Base-by-base conservation (phyloP, 30 jellyfish, hydroid and myxozoan genomes). In the Sanderia malayensis region DNA sequence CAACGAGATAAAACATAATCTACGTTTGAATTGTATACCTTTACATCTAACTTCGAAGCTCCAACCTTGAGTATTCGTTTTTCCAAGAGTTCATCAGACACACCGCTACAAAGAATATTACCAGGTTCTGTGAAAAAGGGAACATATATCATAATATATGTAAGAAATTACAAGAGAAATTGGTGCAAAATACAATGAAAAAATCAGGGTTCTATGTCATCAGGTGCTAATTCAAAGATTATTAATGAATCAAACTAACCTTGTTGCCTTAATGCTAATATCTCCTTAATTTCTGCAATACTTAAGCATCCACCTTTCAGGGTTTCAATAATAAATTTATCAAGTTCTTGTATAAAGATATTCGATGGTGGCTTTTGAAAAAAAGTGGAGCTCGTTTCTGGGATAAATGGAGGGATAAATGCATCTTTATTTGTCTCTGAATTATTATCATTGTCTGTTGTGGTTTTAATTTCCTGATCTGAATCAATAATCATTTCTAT, bases 281-380 rank as follows among this genome's bases (percentile, higher is more conserved):
- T 37, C 34, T 89, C 95, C 72, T 89, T 81, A 52, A 89, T 29
- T 59, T 89, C 97, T 1, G 81, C 87, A 44, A 89, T 66, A 62
- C 95, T 73, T 69, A 89, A 58, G 26, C 93, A 76, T 1, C 95
- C 88, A 24, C 88, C 79, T 41, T 74, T 79, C 27, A 89, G 67
- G 2, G 97, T 70, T 10, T 81, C 73, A 55, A 53, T 69, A 37
- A 91, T 58, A 75, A 89, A 89, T 46, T 71, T 89, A 44, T 82
- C 79, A 41, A 89, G 68, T 67, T 89, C 97, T 70, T 89, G 84
- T 27, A 81, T 17, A 55, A 79, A 89, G 4, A 89, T 68, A 8
- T 89, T 95, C 17, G 97, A 89, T 20, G 97, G 97, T 21, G 95
- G 95, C 30, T 75, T 73, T 10, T 79, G 87, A 22, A 44, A 31